Evolutionary conservation across 1,140 invertebrate genomes (phyloP), one percentile per base, ranked within the genome.

Genomic region (Tetragonula clypearis): DNA sequence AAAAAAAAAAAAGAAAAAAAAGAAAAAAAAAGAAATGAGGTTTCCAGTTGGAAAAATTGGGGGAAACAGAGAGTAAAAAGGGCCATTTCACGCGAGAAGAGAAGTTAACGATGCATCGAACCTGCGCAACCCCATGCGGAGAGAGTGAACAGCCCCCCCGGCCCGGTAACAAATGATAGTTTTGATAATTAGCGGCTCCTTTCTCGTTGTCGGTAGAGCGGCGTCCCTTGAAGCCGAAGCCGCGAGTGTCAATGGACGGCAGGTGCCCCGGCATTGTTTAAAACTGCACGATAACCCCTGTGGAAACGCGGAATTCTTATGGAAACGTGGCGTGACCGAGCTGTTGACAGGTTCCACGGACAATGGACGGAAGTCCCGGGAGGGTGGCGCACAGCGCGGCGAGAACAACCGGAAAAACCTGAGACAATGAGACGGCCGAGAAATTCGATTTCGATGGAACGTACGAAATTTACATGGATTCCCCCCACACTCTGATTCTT

Each of bases 221-320:
- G 74, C 84, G 78, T 78, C 75, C 73, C 68, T 75, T 89, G 58
- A 79, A 72, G 55, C 78, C 69, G 73, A 23, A 30, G 76, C 82
- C 86, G 72, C 66, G 62, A 86, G 84, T 91, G 90, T 91, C 90
- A 90, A 90, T 91, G 84, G 87, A 55, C 77, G 82, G 88, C 91
- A 90, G 90, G 90, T 88, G 90, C 72, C 65, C 8, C 30, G 30
- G 74, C 62, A 87, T 92, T 91, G 89, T 92, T 79, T 87, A 87
- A 87, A 88, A 88, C 68, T 86, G 87, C 86, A 90, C 85, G 68
- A 90, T 91, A 90, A 91, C 86, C 87, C 87, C 55, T 85, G 19
- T 66, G 30, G 74, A 72, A 62, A 58, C 82, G 77, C 82, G 81
- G 82, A 8, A 83, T 85, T 75, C 69, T 53, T 72, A 66, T 62